These are phyloP conservation scores for Eublepharis macularius DNA, from an alignment of 2,113 vertebrate species.

Conservation along the genomic window DNA sequence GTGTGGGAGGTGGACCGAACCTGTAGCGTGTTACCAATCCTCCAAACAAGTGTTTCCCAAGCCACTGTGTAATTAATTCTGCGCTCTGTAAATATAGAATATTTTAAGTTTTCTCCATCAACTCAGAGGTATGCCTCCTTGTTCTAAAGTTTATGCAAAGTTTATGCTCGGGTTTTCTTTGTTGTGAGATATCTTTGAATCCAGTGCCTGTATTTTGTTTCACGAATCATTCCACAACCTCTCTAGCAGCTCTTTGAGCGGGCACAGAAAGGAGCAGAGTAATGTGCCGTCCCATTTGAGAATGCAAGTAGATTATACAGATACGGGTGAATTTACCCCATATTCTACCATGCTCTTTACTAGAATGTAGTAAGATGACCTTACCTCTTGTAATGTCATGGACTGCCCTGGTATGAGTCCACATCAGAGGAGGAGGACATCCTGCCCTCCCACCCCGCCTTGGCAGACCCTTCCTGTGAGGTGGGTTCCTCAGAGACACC, in stretches of 20 bases:
- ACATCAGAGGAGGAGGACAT: no score
- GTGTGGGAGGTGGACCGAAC: background rate
- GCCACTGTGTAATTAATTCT: background rate
- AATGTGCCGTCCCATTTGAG: background rate
- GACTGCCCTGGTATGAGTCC: background rate
- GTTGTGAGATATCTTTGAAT: background rate
- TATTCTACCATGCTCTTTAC: background rate
- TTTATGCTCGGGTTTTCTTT: constrained; percentile 2
- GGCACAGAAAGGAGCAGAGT: background rate
- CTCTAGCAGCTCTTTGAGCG: background rate
- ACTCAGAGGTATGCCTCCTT: constrained; percentile 42
- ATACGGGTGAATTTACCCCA: background rate
- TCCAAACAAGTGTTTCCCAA: background rate
- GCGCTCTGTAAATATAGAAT: constrained; percentile 20
- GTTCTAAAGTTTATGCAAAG: constrained; percentile 38
- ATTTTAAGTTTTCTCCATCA: constrained; percentile 48
- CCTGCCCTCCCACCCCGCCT: no score
- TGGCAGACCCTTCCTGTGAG: no score
- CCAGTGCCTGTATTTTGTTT: background rate
- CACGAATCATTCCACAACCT: background rate
- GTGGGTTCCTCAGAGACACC: no score
- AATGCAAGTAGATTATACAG: background rate
- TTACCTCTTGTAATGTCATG: no score
- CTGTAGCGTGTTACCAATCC: background rate
- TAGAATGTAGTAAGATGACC: background rate